Base-by-base conservation (phyloP, 2,888 invertebrate species). In the Phyllotreta striolata region DNA sequence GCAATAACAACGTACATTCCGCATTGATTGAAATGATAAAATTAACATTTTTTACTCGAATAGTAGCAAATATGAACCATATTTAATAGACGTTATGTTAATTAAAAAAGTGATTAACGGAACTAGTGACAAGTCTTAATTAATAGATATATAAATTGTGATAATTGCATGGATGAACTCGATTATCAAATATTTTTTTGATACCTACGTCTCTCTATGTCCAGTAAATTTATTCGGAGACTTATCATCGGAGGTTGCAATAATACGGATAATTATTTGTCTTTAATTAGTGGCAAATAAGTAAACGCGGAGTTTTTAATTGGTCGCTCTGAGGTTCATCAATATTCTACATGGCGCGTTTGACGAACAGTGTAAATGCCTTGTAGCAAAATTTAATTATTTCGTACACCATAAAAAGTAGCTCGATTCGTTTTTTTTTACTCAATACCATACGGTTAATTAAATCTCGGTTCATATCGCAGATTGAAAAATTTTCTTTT, bases 391-490 rank as follows among this genome's bases (percentile, higher is more conserved):
- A 61, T 51, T 66, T 70, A 66, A 70, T 70, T 70, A 70, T 66
- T 70, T 63, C 62, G 61, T 70, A 66, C 63, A 62, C 60, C 58
- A 65, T 65, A 66, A 66, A 69, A 69, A 66, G 69, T 69, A 63
- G 69, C 65, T 65, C 66, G 63, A 63, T 65, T 59, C 69, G 44
- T 58, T 67, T 69, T 63, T n/a, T 67, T 67, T 24, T 65, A 38
- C 40, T 47, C 51, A 49, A 62, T 56, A 54, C 61, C 62, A 64
- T 65, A 68, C 64, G 62, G 67, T 66, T 68, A 68, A 70, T 70
- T 68, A 68, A 70, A 70, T 63, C 62, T 67, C 55, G 58, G 59
- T 65, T 58, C 59, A 68, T 66, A 69, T 67, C 57, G 60, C 52
- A 60, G 64, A 68, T 67, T 68, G 68, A 70, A 69, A 63, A 64